phyloP scores from a whole-genome alignment of 1,140 invertebrate genomes.

The Sweltsa coloradensis region DNA sequence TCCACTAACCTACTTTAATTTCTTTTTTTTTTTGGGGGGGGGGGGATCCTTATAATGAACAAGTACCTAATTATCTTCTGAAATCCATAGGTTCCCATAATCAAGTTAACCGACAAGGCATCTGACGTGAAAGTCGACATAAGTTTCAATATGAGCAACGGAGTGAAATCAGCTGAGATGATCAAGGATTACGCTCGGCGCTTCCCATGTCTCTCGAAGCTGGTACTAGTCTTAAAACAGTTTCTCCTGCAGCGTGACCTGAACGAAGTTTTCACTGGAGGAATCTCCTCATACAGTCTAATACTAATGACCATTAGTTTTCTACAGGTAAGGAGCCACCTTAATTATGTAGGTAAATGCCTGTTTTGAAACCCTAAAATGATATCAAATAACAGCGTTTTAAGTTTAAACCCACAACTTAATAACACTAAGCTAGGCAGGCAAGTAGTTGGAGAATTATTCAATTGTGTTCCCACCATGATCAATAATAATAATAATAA shows the following conservation, averaged over 20 bases:
- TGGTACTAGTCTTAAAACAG: constrained; percentile 95
- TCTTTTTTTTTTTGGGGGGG: no score
- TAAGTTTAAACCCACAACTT: no score
- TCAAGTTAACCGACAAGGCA: constrained; percentile 91
- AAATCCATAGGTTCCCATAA: constrained; percentile 66
- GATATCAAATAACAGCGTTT: no score
- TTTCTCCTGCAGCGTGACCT: constrained; percentile 93
- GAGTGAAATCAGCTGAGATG: constrained; percentile 87
- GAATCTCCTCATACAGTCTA: constrained; percentile 96
- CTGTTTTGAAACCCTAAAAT: constrained; percentile 13
- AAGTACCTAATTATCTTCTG: no score
- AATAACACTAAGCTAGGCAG: no score
- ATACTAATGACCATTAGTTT: constrained; percentile 98
- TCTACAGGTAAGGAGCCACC: constrained; percentile 69
- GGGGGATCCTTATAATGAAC: no score
- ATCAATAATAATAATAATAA: no score
- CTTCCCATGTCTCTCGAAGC: constrained; percentile 79
- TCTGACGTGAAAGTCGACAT: constrained; percentile 94
- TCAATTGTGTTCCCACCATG: no score
- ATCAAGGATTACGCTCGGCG: constrained; percentile 73
- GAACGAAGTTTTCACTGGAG: constrained; percentile 98
- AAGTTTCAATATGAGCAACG: constrained; percentile 95
- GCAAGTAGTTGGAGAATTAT: no score
- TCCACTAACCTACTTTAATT: no score
- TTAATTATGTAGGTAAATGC: constrained; percentile 33